Base-by-base conservation (phyloP, 2,113 vertebrate genomes). In the Prunella fulvescens region DNA sequence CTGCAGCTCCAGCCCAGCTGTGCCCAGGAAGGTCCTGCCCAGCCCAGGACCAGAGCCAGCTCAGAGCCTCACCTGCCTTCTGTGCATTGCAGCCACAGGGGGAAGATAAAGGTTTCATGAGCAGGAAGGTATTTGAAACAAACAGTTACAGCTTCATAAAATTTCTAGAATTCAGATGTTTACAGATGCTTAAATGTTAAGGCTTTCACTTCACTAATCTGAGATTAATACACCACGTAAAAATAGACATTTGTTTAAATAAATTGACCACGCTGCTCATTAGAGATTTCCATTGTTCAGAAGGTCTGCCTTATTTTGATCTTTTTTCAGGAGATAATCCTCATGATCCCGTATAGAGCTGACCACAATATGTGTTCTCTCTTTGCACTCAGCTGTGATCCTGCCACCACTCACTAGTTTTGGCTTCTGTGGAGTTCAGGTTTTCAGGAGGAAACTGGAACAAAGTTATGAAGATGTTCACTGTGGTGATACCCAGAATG, bases 401-500 rank as follows among this genome's bases (percentile, higher is more conserved):
- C 90, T 76, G 50, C 93, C 57, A 79, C 66, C 70, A 58, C 47
- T 81, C 80, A 24, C 66, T 33, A 25, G 57, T 60, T 86, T 42
- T 73, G 90, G 87, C 89, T 84, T 11, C 71, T 45, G 69, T 56
- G 45, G 81, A 78, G 67, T 78, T 93, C 35, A 92, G 51, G 47
- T 60, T 85, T 78, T 56, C 72, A 72, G 92, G 84, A 81, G 67
- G 92, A 88, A 96, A 88, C 40, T 8, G 19, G 60, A 74, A 96
- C 53, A 82, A 47, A 39, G 82, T 91, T 90, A 85, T 69, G 69
- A 95, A 95, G 90, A 83, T 6, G 4, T 90, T 92, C 81, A 88
- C 82, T 77, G 94, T 65, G 24, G 62, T 19, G 89, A 94, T 91
- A 91, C 97, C 61, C 64, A 93, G 94, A 81, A 96, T 85, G 88